Evolutionary conservation across 2,797 vertebrate species (phyloP).

Genomic region (Vespertilio murinus): DNA sequence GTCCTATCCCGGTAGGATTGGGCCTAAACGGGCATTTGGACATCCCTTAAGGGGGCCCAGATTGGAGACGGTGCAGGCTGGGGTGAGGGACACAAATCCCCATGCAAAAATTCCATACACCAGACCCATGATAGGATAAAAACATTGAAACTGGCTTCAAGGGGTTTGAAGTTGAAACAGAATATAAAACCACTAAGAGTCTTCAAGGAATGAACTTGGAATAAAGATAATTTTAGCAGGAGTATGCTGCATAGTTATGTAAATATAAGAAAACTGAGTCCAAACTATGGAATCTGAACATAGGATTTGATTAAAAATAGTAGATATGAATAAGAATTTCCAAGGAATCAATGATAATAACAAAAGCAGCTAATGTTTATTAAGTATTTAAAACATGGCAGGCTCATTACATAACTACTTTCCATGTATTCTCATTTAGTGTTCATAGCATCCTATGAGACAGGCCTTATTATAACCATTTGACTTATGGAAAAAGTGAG

Average conservation of each 20-base stretch:
- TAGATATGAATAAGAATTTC: neutral
- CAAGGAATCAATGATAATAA: neutral
- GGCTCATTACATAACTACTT: neutral
- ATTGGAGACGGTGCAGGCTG: too few relatives aligned
- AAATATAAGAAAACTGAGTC: neutral
- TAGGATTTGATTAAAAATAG: neutral
- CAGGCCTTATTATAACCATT: neutral
- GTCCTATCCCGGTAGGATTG: too few relatives aligned
- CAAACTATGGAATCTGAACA: slow-evolving; percentile 19
- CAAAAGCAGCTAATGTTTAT: neutral
- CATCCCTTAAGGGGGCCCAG: too few relatives aligned
- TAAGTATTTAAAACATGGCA: neutral
- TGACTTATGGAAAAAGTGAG: slow-evolving; percentile 35
- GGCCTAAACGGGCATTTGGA: too few relatives aligned
- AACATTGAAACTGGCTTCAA: slow-evolving; percentile 40
- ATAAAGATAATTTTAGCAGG: neutral
- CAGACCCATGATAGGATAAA: neutral
- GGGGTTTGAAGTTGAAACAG: neutral
- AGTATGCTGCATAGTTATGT: neutral
- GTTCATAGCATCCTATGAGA: neutral
- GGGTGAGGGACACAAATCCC: too few relatives aligned
- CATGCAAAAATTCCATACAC: too few relatives aligned
- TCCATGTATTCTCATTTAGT: slow-evolving; percentile 17
- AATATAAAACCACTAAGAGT: slow-evolving; percentile 27
- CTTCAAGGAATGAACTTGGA: slow-evolving; percentile 11